Base-by-base conservation (phyloP, 2,888 invertebrate genomes). In the Saturnia japonica region DNA sequence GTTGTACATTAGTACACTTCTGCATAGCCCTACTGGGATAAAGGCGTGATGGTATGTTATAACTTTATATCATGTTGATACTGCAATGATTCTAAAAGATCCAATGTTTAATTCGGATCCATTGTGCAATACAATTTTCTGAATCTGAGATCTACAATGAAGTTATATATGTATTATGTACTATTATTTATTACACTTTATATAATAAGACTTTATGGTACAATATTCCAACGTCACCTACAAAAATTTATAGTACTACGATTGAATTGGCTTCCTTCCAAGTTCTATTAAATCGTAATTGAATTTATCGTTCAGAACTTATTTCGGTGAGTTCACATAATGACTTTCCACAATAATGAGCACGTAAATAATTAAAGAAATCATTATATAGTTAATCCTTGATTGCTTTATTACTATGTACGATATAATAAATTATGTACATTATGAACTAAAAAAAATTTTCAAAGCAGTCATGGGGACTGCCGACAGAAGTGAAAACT, bases 261-360 rank as follows among this genome's bases (percentile, higher is more conserved):
- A 69, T 43, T 62, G 45, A 22, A 62, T 62, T 40, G 40, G 62
- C 51, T 45, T 68, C 6, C 25, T 7, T 8, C 68, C 28, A 68
- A 68, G 34, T 57, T n/a, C 68, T 14, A 68, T 57, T 68, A 57
- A 60, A 70, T 28, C 16, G 64, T 43, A 43, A 70, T 54, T 34
- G 68, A 57, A 40, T 57, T 51, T 51, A 28, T 57, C 34, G 68
- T 22, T 25, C 54, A 14, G 43, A 67, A 64, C 34, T 64, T 64
- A 64, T 64, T 60, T 60, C 57, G 12, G 11, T 25, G 28, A 60
- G 57, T 60, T 60, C 57, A 60, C 28, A 28, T 60, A 60, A 60
- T 60, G 57, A 60, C 16, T 60, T 60, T 60, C 57, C 57, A 60
- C 57, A 28, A 28, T 60, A 60, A 60, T 12, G 57, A 28, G 25